A percentile compares a stretch with the other conserved stretches of the same genome.
These are phyloP conservation scores for Steinernema carpocapsae DNA, from an alignment of 2,888 invertebrate genomes.

Conservation along the genomic window DNA sequence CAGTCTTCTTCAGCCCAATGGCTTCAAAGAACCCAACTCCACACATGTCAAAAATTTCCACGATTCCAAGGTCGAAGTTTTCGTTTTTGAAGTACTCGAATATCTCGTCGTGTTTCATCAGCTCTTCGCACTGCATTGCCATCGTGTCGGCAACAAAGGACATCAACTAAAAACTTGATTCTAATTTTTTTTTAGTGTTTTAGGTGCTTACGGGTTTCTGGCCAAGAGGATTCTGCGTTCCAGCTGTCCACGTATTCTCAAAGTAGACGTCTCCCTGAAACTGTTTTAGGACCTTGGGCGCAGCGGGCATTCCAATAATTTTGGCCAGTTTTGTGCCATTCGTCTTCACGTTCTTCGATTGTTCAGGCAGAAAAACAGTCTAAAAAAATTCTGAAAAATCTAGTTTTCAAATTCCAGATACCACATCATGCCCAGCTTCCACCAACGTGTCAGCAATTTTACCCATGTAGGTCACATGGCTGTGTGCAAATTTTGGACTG, in stretches of 20 bases:
- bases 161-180: not conserved
- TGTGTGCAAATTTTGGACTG: not conserved
- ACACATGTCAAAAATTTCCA: conserved; percentile 11
- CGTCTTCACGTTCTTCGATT: conserved; percentile 7
- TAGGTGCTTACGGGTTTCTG: not conserved
- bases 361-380: not conserved
- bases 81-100: not conserved
- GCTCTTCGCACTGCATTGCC: conserved; percentile 24
- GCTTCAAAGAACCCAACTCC: conserved; percentile 13
- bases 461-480: conserved; percentile 9
- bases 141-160: conserved; percentile 17
- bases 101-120: conserved; percentile 18
- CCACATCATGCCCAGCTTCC: conserved; percentile 16
- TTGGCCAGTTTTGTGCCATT: conserved; percentile 9
- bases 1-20: not conserved
- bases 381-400: not conserved
- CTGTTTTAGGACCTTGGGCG: not conserved
- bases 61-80: conserved; percentile 5
- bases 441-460: conserved; percentile 9
- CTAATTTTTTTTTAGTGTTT: too few species aligned
- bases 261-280: conserved; percentile 1
- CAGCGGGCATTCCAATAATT: not conserved
- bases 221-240: not conserved
- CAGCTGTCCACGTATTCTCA: not conserved
- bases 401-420: not conserved